Conservation (phyloP, 2,797 vertebrate genomes). For the Halcyon chelicuti region DNA sequence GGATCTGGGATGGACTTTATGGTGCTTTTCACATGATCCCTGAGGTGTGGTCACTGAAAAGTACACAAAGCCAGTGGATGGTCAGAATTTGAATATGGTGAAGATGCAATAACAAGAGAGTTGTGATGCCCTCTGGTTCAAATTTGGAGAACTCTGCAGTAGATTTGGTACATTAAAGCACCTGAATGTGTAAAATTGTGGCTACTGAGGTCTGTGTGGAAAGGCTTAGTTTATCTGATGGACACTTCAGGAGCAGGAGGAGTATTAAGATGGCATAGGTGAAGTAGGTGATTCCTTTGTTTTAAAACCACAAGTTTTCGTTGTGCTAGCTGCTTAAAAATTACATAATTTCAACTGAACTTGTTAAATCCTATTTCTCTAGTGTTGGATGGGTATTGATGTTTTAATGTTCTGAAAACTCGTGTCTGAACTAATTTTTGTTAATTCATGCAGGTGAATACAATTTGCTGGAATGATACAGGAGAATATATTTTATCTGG, state of each 20-base stretch:
- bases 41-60: background rate
- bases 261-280: background rate
- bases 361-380: background rate
- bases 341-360: background rate
- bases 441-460: conserved; percentile 88
- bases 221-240: background rate
- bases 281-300: conserved; percentile 15
- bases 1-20: background rate
- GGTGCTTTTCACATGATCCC: background rate
- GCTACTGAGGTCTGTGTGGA: background rate
- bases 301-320: background rate
- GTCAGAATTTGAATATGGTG: background rate
- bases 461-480: conserved; percentile 99
- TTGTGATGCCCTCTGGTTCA: background rate
- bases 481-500: conserved; percentile 97
- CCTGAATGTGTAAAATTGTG: background rate
- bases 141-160: background rate
- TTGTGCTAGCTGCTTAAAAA: conserved; percentile 12
- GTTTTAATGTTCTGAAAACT: background rate
- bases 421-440: background rate
- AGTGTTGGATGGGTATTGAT: background rate
- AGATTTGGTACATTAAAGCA: background rate
- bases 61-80: background rate
- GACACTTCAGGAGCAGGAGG: background rate
- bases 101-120: background rate